Evolutionary conservation across 2,888 invertebrate genomes (phyloP), one percentile per base, ranked within the genome.

Genomic region (Catocala fraxini): DNA sequence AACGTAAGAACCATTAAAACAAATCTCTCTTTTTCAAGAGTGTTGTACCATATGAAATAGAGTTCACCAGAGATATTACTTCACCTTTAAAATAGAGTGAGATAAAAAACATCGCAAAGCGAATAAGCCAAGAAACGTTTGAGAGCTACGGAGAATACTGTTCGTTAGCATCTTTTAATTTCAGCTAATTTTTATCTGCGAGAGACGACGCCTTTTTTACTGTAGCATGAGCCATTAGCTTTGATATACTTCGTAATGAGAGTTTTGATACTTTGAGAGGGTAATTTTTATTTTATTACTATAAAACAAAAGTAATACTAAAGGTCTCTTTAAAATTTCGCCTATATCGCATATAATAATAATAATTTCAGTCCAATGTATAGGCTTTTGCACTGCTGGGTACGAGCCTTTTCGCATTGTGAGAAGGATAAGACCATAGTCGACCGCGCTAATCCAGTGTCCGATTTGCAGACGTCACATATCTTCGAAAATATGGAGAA

Each of bases 161-260:
- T 93, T 94, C 94, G 92, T 93, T 94, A 93, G 93, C 87, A 87
- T 89, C 88, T 93, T 93, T 94, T 94, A 94, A 94, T 94, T 94
- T 94, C 89, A 91, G 92, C 94, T 95, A 94, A 94, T 94, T 94
- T 93, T 94, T 92, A 93, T 94, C 94, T 93, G 84, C 83, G 77
- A 81, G 80, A 81, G 83, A 78, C 86, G 86, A 80, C 87, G 86
- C 86, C 88, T 89, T 93, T 94, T 94, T 94, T 94, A 88, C 87
- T 79, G 79, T 77, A 88, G 89, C 86, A 88, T 88, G 86, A 85
- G 80, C 92, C 93, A 93, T 93, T 93, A 93, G 91, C 88, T 86
- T 68, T 68, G 69, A 65, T 79, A 57, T 75, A 77, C 51, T 6
- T 12, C 52, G 62, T 41, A 11, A n/a, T 13, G 66, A 4, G 2